Percentiles rank a stretch among this genome's conserved stretches.
Conservation (phyloP, 2,888 invertebrate genomes). For the Papilio elwesi region DNA sequence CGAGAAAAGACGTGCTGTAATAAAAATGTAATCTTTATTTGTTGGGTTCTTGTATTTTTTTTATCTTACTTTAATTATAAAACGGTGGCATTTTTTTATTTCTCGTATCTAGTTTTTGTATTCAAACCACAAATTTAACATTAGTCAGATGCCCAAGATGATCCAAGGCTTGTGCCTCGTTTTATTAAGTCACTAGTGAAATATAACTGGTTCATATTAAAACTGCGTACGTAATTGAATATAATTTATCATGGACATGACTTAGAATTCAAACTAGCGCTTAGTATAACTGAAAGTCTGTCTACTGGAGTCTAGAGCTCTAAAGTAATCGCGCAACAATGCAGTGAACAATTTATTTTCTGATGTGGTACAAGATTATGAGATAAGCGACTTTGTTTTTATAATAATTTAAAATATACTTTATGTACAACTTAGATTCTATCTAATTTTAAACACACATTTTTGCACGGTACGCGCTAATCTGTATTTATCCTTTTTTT, state of each 20-base stretch:
- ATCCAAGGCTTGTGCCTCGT: not conserved
- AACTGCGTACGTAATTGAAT: conserved; percentile 9
- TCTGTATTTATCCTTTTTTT: too few relatives aligned
- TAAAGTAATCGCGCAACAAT: conserved; percentile 27
- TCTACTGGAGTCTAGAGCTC: conserved; percentile 14
- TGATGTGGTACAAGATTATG: conserved; percentile 4
- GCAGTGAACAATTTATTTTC: conserved; percentile 28
- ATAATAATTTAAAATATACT: too few relatives aligned
- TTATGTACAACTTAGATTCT: too few relatives aligned
- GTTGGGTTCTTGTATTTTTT: too few relatives aligned
- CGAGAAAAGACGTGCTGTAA: too few relatives aligned
- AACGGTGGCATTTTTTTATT: too few relatives aligned
- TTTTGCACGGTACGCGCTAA: too few relatives aligned
- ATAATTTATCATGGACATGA: conserved; percentile 14
- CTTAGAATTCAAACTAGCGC: conserved; percentile 17
- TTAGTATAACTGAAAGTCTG: conserved; percentile 22
- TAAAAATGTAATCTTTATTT: too few relatives aligned
- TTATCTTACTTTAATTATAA: too few relatives aligned
- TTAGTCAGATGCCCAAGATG: not conserved
- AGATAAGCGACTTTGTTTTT: not conserved
- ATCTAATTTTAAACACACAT: too few relatives aligned
- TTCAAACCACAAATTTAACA: conserved; percentile 11
- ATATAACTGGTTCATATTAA: conserved; percentile 12
- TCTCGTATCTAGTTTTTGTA: not conserved
- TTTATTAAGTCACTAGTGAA: not conserved